Conservation (phyloP, 2,888 invertebrate species). For the Maniola hyperantus region DNA sequence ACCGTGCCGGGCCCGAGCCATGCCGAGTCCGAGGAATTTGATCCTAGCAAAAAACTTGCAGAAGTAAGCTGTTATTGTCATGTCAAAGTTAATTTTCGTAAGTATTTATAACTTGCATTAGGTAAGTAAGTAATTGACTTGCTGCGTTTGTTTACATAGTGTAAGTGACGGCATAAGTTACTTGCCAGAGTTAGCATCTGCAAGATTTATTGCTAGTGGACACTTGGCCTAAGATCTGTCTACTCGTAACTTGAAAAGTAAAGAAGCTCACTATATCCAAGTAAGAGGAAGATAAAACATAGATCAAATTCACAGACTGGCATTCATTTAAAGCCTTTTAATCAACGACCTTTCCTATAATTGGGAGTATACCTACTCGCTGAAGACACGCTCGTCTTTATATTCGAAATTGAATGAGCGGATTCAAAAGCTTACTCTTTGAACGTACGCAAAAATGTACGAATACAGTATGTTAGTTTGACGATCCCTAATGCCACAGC, state of each 20-base stretch:
- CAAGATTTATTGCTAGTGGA: too few species aligned
- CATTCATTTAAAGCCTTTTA: constrained; percentile 29
- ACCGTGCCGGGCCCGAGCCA: too few species aligned
- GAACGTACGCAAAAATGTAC: not conserved
- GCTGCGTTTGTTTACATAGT: too few species aligned
- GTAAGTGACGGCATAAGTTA: too few species aligned
- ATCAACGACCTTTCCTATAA: constrained; percentile 31
- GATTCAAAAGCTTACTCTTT: constrained; percentile 12
- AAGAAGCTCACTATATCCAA: not conserved
- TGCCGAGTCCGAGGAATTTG: too few species aligned
- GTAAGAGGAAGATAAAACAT: constrained; percentile 20
- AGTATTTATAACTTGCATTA: too few species aligned
- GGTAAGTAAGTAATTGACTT: too few species aligned
- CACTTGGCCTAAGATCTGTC: too few species aligned
- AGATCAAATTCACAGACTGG: constrained; percentile 23
- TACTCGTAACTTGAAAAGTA: not conserved
- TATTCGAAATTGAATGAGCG: constrained; percentile 23
- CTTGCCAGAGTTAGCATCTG: too few species aligned
- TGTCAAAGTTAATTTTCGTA: too few species aligned
- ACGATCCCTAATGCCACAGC: constrained; percentile 4
- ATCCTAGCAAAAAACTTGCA: too few species aligned
- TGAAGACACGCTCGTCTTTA: constrained; percentile 18
- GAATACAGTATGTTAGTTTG: not conserved
- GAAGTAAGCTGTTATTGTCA: too few species aligned
- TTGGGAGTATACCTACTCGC: constrained; percentile 19